phyloP scores from a whole-genome alignment of 2,888 invertebrate species.

The Calameuta idolon region DNA sequence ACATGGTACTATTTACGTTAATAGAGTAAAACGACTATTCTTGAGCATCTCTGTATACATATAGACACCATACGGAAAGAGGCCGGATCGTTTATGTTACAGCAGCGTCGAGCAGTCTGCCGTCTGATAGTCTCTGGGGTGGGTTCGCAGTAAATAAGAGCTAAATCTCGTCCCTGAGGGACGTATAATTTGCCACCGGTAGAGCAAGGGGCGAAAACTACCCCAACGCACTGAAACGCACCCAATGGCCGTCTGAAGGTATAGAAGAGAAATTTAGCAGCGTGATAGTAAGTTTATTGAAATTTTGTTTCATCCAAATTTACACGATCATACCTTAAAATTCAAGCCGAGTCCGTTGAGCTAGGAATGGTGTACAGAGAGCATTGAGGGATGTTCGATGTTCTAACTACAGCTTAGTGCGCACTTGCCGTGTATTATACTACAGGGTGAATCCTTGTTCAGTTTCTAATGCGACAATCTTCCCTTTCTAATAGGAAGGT shows the following conservation, averaged over 20 bases:
- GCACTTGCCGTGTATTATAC: not conserved
- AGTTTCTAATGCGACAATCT: not conserved
- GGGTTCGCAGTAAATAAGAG: constrained; percentile 40
- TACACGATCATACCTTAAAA: not conserved
- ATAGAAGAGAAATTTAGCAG: not conserved
- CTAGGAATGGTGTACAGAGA: not conserved
- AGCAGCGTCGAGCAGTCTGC: constrained; percentile 27
- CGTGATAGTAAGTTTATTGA: not conserved
- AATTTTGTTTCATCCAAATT: not conserved
- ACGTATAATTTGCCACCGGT: not conserved
- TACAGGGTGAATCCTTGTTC: not conserved
- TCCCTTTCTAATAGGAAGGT: not conserved
- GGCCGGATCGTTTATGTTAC: constrained; percentile 22
- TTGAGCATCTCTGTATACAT: not conserved
- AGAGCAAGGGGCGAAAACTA: not conserved
- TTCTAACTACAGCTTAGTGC: not conserved
- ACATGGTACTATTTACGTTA: not conserved
- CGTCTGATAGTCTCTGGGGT: constrained; percentile 32
- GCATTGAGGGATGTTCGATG: not conserved
- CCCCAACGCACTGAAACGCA: not conserved
- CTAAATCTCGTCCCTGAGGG: constrained; percentile 38
- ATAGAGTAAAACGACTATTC: not conserved
- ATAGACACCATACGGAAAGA: not conserved
- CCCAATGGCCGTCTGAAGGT: not conserved
- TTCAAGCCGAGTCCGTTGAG: not conserved